phyloP scores from a whole-genome alignment of 2,797 vertebrate genomes.

The Periparus ater region DNA sequence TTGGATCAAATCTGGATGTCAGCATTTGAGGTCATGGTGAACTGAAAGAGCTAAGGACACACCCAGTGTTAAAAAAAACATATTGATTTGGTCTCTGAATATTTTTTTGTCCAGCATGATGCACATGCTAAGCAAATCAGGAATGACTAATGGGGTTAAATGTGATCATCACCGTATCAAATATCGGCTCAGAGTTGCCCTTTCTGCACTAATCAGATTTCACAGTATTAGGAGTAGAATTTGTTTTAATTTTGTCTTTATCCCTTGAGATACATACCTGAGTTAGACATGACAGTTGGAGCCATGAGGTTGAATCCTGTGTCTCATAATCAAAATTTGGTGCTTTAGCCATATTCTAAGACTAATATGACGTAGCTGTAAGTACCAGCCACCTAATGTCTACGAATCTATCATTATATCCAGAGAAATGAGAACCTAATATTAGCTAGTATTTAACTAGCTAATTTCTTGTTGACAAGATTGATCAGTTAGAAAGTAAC shows the following conservation, averaged over 20 bases:
- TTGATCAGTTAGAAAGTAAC: neutral
- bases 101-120: conserved; percentile 26
- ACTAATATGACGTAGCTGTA: neutral
- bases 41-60: neutral
- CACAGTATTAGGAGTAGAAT: neutral
- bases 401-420: neutral
- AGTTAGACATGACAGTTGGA: neutral
- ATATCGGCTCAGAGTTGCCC: neutral
- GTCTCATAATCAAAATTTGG: neutral
- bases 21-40: conserved; percentile 1
- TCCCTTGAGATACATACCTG: neutral
- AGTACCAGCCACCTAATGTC: neutral
- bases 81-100: neutral
- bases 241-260: conserved; percentile 19
- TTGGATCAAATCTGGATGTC: neutral
- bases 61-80: neutral
- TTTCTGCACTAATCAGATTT: conserved; percentile 42
- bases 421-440: neutral
- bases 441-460: no score
- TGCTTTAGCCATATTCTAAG: neutral
- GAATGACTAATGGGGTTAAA: conserved; percentile 36
- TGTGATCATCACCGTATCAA: conserved; percentile 23
- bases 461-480: neutral
- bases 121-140: conserved; percentile 10
- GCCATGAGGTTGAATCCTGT: neutral